Evolutionary conservation across 2,797 vertebrate genomes (phyloP).

Genomic region (Threskiornis aethiopicus): DNA sequence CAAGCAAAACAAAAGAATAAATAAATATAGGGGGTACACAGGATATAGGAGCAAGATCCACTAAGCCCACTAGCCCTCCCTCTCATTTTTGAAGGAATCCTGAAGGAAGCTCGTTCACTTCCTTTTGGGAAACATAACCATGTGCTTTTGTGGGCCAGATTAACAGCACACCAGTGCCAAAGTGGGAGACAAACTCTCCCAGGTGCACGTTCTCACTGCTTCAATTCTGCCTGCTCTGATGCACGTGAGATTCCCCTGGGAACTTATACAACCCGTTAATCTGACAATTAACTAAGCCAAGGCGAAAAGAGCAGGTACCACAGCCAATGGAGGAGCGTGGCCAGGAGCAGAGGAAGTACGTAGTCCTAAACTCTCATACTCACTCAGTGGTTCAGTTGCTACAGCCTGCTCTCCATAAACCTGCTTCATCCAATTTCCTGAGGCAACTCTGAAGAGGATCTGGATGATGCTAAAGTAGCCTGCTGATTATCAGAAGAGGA

Average conservation of each 20-base stretch:
- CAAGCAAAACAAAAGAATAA: background rate
- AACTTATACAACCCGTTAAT: background rate
- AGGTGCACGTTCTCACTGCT: background rate
- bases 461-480: background rate
- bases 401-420: background rate
- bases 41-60: background rate
- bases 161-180: background rate
- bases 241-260: background rate
- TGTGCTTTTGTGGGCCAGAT: background rate
- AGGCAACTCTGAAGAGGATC: background rate
- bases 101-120: background rate
- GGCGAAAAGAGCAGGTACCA: background rate
- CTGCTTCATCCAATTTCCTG: background rate
- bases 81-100: background rate
- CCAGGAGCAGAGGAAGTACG: background rate
- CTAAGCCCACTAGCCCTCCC: background rate
- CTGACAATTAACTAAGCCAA: background rate
- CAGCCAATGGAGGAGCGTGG: fast-evolving
- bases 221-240: background rate
- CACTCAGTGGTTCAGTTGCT: background rate
- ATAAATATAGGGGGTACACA: background rate
- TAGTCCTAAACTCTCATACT: background rate
- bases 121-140: fast-evolving
- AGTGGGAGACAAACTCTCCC: background rate
- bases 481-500: background rate